phyloP scores from a whole-genome alignment of 2,888 invertebrate genomes.

The Octonoba sinensis region DNA sequence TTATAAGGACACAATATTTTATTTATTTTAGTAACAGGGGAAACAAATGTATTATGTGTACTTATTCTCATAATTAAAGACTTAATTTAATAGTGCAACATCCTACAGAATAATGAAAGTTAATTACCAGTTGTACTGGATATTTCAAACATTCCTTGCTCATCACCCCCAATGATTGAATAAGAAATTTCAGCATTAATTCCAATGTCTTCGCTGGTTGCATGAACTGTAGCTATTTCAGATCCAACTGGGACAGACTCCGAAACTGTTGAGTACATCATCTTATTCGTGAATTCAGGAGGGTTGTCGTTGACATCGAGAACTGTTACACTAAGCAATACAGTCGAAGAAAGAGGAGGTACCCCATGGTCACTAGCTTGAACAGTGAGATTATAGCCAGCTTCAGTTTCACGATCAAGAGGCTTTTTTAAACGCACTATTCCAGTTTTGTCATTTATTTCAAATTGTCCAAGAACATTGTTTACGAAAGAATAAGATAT shows the following conservation, averaged over 20 bases:
- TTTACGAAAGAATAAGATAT: constrained; percentile 59
- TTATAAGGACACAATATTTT: too few species aligned
- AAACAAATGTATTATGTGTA: too few species aligned
- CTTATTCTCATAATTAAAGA: too few species aligned
- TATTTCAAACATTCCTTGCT: constrained; percentile 86
- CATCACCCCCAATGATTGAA: constrained; percentile 89
- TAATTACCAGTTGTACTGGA: constrained; percentile 67
- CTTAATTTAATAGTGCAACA: too few species aligned
- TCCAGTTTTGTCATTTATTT: constrained; percentile 84
- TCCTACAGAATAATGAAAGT: too few species aligned
- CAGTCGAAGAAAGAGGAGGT: constrained; percentile 80
- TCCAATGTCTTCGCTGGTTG: constrained; percentile 91
- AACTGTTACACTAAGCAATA: constrained; percentile 83
- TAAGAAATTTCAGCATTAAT: constrained; percentile 93
- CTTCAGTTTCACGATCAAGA: constrained; percentile 85
- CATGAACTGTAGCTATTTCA: constrained; percentile 85
- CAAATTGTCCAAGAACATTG: constrained; percentile 60
- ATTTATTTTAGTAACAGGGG: too few species aligned
- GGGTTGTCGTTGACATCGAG: constrained; percentile 95
- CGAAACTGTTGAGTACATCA: constrained; percentile 82
- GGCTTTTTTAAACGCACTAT: constrained; percentile 84
- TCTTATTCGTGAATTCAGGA: constrained; percentile 88
- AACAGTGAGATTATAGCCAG: constrained; percentile 84
- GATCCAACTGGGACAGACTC: constrained; percentile 83
- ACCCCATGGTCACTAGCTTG: constrained; percentile 85